These are phyloP conservation scores for Hemaris fuciformis DNA, from an alignment of 2,888 invertebrate species.

Conservation along the genomic window DNA sequence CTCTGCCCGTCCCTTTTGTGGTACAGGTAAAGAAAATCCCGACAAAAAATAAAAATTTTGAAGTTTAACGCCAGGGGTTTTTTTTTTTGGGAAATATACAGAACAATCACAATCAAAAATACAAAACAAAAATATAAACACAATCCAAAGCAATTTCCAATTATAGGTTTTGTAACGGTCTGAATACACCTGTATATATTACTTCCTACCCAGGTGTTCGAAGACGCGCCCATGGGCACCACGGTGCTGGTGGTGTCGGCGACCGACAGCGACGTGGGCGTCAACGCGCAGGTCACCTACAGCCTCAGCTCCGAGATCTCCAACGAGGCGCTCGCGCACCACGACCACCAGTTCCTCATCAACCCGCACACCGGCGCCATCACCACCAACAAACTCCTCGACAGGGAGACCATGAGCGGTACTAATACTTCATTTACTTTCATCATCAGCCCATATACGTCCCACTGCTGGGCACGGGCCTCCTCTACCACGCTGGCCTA, in stretches of 20 bases:
- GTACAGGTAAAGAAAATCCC: no score
- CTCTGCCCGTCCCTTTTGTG: no score
- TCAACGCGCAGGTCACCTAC: slow-evolving; percentile 95
- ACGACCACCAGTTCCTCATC: slow-evolving; percentile 90
- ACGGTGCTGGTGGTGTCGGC: slow-evolving; percentile 96
- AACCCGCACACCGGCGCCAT: slow-evolving; percentile 97
- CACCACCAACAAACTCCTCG: slow-evolving; percentile 90
- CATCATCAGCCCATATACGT: no score
- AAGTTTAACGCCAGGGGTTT: no score
- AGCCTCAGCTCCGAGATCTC: slow-evolving; percentile 83
- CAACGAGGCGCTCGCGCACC: slow-evolving; percentile 84
- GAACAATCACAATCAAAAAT: no score
- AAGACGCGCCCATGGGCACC: slow-evolving; percentile 95
- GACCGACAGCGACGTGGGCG: slow-evolving; percentile 95
- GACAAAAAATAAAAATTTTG: no score
- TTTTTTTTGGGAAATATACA: no score
- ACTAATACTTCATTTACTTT: neutral
- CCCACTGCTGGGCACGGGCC: no score
- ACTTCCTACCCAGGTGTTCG: slow-evolving; percentile 84
- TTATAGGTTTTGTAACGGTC: neutral
- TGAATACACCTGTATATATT: neutral
- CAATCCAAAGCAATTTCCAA: no score
- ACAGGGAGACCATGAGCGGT: slow-evolving; percentile 90
- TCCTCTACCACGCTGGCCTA: no score
- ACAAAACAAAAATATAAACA: no score